A percentile compares a stretch with the other conserved stretches of the same genome.
phyloP scores from a whole-genome alignment of 1,140 invertebrate genomes.

The Trachymyrmex cornetzi region DNA sequence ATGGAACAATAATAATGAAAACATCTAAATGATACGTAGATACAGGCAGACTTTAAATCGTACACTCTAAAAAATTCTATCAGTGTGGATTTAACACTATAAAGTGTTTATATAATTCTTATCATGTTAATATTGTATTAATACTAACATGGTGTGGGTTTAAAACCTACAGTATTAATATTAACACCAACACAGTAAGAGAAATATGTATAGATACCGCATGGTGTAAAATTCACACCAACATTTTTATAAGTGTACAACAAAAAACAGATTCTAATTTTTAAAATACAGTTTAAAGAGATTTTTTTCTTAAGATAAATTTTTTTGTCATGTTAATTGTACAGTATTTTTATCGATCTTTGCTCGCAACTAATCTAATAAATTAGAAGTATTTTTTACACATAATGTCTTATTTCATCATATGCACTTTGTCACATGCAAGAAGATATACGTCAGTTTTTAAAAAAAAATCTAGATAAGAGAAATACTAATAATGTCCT shows the following conservation, averaged over 20 bases:
- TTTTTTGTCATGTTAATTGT: background rate
- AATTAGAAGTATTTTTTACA: slow-evolving; percentile 11
- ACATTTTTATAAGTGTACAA: too few relatives aligned
- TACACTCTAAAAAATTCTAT: too few relatives aligned
- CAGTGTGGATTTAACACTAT: too few relatives aligned
- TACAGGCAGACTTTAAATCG: too few relatives aligned
- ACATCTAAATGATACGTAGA: too few relatives aligned
- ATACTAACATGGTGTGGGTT: too few relatives aligned
- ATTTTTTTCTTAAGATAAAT: background rate
- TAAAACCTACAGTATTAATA: too few relatives aligned
- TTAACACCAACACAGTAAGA: too few relatives aligned
- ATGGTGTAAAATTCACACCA: too few relatives aligned
- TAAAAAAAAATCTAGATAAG: slow-evolving; percentile 26
- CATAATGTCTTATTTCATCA: slow-evolving; percentile 21
- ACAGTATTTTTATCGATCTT: background rate
- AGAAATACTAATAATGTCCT: background rate
- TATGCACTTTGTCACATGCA: background rate
- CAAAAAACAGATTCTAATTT: background rate
- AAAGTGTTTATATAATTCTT: too few relatives aligned
- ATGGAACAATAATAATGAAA: background rate
- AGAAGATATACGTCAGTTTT: background rate
- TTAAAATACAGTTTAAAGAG: background rate
- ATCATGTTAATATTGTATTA: too few relatives aligned
- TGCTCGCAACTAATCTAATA: background rate
- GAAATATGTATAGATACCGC: too few relatives aligned